Evolutionary conservation across 1,140 invertebrate species (phyloP), one percentile per base, ranked within the genome.

Genomic region (Halictus rubicundus): DNA sequence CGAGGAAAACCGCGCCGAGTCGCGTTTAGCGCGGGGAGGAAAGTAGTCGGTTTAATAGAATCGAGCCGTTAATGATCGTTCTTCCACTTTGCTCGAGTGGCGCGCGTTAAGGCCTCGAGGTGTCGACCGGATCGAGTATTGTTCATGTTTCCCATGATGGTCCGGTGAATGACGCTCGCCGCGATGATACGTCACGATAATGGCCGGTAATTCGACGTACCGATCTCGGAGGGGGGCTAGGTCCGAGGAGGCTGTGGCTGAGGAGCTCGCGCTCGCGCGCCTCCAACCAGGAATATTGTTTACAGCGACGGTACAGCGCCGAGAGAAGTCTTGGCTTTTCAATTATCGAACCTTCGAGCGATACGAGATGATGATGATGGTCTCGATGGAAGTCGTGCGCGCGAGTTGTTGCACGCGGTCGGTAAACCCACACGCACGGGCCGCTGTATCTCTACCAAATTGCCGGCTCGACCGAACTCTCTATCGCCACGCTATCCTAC

Each of bases 181-280:
- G 79, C 88, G 88, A 90, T 90, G 88, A 91, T 89, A 86, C 88
- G 82, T 89, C 88, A 88, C 84, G 89, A 90, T 91, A 91, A 91
- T 91, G 89, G 84, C 83, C 83, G 83, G 88, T 90, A 91, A 91
- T 91, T 91, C 87, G 84, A 84, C 85, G 80, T 86, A 86, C 71
- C 77, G 42, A 77, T 82, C 83, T 82, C 83, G 37, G 16, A 21
- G 60, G 66, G 25, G 70, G 84, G 83, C 84, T 85, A 72, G 86
- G 86, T 81, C 42, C 12, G 9, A 12, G 9, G 49, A 10, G n/a
- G n/a, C n/a, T 49, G 10, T 10, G 4, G 49, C 16, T 4, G 14
- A 32, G 32, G 42, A 3, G 49, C 49, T 52, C 49, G 16, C 16
- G 49, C 49, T 52, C 49, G 16, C 19, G 19, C 19, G 16, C 49